Conservation (phyloP, 2,113 vertebrate genomes). For the Terrapene triunguis region DNA sequence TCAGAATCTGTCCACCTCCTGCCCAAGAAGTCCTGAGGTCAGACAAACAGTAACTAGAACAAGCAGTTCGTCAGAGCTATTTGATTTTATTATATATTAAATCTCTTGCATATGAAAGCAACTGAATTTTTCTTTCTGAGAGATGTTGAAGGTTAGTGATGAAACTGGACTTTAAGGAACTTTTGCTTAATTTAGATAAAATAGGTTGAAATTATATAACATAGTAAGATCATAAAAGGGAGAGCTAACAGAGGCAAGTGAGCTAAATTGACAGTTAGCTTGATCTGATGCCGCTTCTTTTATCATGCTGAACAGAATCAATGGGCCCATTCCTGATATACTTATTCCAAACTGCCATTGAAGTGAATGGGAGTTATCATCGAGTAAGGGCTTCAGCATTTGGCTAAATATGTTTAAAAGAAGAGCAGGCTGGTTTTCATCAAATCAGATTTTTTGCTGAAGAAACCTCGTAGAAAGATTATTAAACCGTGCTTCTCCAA, state of each 20-base stretch:
- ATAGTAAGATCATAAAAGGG: not conserved
- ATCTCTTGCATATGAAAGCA: not conserved
- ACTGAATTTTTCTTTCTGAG: not conserved
- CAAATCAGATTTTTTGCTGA: not conserved
- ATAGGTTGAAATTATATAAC: not conserved
- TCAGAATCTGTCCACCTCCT: not conserved
- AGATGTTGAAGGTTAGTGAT: not conserved
- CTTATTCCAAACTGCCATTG: not conserved
- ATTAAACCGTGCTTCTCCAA: slow-evolving; percentile 13
- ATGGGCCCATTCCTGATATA: not conserved
- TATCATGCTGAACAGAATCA: not conserved
- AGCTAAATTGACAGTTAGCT: not conserved
- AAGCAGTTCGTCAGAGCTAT: not conserved
- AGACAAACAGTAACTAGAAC: not conserved
- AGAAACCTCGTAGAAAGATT: not conserved
- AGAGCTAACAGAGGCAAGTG: not conserved
- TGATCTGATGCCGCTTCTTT: not conserved
- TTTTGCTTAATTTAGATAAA: not conserved
- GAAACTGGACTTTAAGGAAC: not conserved
- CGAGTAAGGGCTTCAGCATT: not conserved
- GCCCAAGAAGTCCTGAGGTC: not conserved
- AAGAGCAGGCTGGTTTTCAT: not conserved
- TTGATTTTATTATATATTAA: not conserved
- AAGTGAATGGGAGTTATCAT: not conserved
- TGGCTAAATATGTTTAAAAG: not conserved